A percentile compares a stretch with the other conserved stretches of the same genome.
Evolutionary conservation across 92 coral and sea anemone species (phyloP).

Genomic region (Phymanthus crucifer): DNA sequence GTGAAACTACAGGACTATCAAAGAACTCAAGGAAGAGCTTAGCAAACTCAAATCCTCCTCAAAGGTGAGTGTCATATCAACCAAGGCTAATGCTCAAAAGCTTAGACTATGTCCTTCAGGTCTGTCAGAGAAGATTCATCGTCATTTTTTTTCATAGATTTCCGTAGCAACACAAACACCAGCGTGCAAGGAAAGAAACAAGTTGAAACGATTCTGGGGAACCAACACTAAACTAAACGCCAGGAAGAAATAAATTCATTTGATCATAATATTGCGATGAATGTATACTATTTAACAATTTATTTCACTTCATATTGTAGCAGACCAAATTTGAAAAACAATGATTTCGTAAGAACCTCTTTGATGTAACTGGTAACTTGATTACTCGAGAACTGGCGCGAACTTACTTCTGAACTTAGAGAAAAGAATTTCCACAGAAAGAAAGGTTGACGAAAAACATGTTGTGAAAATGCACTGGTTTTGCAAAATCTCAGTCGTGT

Average conservation of each 20-base stretch:
- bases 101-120: neutral
- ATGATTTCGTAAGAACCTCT: too few relatives aligned
- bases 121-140: neutral
- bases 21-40: neutral
- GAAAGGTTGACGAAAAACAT: too few relatives aligned
- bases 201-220: neutral
- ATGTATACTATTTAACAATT: too few relatives aligned
- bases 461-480: too few relatives aligned
- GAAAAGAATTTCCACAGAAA: too few relatives aligned
- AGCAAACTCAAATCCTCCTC: neutral
- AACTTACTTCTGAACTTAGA: too few relatives aligned
- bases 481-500: too few relatives aligned
- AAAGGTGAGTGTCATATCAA: neutral
- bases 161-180: neutral
- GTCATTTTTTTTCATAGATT: neutral
- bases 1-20: neutral
- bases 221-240: neutral
- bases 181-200: neutral
- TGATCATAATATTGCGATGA: too few relatives aligned
- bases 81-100: neutral
- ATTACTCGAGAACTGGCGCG: too few relatives aligned
- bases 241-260: neutral
- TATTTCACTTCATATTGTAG: too few relatives aligned
- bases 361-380: too few relatives aligned
- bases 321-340: too few relatives aligned